Evolutionary conservation across 2,113 vertebrate genomes (phyloP).

Genomic region (Fulmarus glacialis): DNA sequence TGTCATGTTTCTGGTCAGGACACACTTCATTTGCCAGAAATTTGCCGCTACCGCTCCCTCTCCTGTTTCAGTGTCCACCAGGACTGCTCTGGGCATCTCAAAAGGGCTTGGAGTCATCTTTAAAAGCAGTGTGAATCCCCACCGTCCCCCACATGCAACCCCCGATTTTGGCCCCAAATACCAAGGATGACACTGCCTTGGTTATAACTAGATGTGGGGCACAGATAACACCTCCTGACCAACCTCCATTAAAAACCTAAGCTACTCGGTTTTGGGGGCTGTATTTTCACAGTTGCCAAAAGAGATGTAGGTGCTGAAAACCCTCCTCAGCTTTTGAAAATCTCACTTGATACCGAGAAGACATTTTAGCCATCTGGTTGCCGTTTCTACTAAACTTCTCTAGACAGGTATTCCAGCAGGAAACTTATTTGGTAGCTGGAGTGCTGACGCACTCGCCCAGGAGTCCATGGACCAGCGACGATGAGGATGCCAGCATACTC

Average conservation of each 20-base stretch:
- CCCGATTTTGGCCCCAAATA: background rate
- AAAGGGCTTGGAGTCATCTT: background rate
- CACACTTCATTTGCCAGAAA: background rate
- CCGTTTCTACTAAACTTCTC: background rate
- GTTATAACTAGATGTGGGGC: background rate
- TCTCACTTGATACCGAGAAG: background rate
- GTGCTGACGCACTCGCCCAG: background rate
- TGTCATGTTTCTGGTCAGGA: background rate
- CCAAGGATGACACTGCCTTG: background rate
- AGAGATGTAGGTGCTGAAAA: background rate
- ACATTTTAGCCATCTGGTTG: background rate
- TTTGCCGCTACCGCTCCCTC: background rate
- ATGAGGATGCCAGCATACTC: background rate
- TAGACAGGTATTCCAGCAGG: background rate
- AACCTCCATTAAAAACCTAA: background rate
- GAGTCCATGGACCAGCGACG: accelerated
- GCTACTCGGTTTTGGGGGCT: background rate
- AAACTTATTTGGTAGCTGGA: background rate
- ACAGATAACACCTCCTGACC: background rate
- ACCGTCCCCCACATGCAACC: background rate
- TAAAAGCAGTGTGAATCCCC: background rate
- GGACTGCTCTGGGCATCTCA: background rate
- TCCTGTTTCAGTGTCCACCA: background rate
- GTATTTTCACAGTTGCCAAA: background rate
- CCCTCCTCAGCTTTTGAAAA: background rate